Percentiles rank a stretch among this genome's conserved stretches.
Evolutionary conservation across 2,797 vertebrate genomes (phyloP).

Genomic region (Argentina silus): DNA sequence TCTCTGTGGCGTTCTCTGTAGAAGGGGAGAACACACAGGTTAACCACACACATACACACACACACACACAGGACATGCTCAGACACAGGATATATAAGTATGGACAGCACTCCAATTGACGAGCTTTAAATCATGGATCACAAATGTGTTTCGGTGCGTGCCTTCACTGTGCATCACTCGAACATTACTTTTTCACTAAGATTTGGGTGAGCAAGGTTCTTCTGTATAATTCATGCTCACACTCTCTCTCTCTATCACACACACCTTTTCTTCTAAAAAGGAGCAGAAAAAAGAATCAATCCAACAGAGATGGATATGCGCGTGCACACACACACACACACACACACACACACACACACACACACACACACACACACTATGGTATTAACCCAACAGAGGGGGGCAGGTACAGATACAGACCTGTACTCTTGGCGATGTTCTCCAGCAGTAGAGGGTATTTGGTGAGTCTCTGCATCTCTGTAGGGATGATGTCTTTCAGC

Average conservation of each 20-base stretch:
- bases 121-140: too few relatives aligned
- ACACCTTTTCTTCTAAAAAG: background rate
- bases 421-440: conserved; percentile 90
- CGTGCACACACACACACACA: conserved; percentile 37
- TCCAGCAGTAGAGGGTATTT: conserved; percentile 91
- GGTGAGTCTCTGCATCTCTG: conserved; percentile 92
- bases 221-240: too few relatives aligned
- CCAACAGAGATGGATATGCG: background rate
- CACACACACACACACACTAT: conserved; percentile 35
- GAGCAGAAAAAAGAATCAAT: background rate
- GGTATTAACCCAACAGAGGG: background rate
- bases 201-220: too few relatives aligned
- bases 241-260: background rate
- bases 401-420: conserved; percentile 59
- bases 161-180: too few relatives aligned
- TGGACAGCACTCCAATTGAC: too few relatives aligned
- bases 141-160: too few relatives aligned
- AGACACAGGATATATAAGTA: too few relatives aligned
- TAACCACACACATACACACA: conserved; percentile 23
- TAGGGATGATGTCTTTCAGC: conserved; percentile 94
- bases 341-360: conserved; percentile 43
- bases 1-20: conserved; percentile 79
- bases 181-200: too few relatives aligned
- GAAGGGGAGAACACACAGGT: conserved; percentile 33
- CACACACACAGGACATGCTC: background rate